Conservation (phyloP, 2,888 invertebrate species). For the Eudemis profundana region DNA sequence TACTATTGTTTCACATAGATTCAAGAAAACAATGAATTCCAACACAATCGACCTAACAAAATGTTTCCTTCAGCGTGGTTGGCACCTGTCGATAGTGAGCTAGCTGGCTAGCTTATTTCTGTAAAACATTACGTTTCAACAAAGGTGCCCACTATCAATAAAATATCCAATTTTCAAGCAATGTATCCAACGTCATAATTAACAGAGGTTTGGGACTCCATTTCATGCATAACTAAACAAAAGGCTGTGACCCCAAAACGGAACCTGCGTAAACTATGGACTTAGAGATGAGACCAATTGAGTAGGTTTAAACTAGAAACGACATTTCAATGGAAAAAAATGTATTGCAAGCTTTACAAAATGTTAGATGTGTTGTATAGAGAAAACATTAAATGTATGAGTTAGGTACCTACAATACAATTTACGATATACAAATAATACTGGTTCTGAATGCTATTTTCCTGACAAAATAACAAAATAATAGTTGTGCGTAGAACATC, state of each 20-base stretch:
- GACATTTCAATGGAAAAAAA: no score
- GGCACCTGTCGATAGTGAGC: constrained; percentile 1
- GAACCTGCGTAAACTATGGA: constrained; percentile 66
- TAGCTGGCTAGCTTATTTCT: neutral
- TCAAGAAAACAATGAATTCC: constrained; percentile 9
- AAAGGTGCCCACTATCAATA: constrained; percentile 53
- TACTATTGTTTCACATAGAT: neutral
- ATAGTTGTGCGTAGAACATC: no score
- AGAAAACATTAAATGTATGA: no score
- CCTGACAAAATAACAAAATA: no score
- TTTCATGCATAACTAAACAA: constrained; percentile 74
- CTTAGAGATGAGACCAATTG: constrained; percentile 49
- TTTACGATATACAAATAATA: no score
- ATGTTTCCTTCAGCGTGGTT: constrained; percentile 3
- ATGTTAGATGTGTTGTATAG: no score
- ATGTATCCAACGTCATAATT: constrained; percentile 74
- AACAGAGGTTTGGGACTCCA: constrained; percentile 70
- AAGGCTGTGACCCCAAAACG: constrained; percentile 57
- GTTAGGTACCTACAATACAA: no score
- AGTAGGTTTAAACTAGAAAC: constrained; percentile 47
- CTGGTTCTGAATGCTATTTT: no score
- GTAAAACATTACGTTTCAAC: constrained; percentile 8
- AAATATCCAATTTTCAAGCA: constrained; percentile 71
- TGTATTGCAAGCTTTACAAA: no score
- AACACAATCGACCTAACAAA: constrained; percentile 1